Percentiles rank a stretch among this genome's conserved stretches.
phyloP scores from a whole-genome alignment of 2,797 vertebrate genomes.

The Lindbergichthys nudifrons region DNA sequence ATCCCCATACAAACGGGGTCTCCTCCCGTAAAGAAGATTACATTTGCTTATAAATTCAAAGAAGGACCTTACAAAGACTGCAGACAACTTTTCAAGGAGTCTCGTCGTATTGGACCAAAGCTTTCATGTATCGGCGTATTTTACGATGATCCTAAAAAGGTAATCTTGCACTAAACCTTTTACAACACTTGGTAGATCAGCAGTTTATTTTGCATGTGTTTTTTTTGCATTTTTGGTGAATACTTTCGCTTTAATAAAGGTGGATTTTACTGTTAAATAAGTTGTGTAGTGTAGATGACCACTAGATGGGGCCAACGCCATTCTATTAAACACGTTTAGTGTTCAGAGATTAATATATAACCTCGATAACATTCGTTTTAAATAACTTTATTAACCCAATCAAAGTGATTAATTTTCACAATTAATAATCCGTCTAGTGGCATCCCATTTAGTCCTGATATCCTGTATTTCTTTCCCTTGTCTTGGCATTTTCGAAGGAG shows the following conservation, averaged over 20 bases:
- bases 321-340: conserved; percentile 11
- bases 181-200: not conserved
- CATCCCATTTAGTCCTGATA: not conserved
- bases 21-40: conserved; percentile 89
- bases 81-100: conserved; percentile 88
- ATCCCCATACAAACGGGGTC: conserved; percentile 89
- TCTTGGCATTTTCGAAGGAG: not conserved
- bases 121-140: conserved; percentile 88
- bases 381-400: not conserved
- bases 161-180: conserved; percentile 41
- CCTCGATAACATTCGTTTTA: not conserved
- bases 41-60: conserved; percentile 91
- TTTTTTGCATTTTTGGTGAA: not conserved
- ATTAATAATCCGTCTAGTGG: not conserved
- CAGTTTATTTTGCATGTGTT: not conserved
- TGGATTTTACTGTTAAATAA: not conserved
- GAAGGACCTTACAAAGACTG: conserved; percentile 87
- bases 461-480: not conserved
- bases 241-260: not conserved
- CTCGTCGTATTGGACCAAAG: conserved; percentile 87
- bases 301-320: conserved; percentile 68
- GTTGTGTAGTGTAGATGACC: conserved; percentile 10
- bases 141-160: conserved; percentile 88
- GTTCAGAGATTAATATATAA: not conserved
- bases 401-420: not conserved